Percentiles rank a stretch among this genome's conserved stretches.
These are phyloP conservation scores for Xyrauchen texanus DNA, from an alignment of 2,113 vertebrate species.

Conservation along the genomic window DNA sequence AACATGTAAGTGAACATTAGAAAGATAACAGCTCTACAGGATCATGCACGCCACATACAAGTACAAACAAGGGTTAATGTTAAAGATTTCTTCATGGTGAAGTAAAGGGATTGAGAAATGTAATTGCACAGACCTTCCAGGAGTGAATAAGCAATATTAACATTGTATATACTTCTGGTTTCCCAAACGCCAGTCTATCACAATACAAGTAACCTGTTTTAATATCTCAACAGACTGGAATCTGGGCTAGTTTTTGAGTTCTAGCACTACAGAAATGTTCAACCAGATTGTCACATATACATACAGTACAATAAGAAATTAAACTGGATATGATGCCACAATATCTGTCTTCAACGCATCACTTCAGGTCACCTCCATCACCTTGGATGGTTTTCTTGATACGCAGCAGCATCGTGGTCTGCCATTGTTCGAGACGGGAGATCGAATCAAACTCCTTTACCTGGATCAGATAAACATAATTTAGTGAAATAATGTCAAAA, in stretches of 20 bases:
- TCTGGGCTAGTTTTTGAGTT: conserved; percentile 14
- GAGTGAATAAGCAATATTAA: conserved; percentile 36
- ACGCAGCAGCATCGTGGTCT: conserved; percentile 96
- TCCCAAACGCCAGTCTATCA: conserved; percentile 27
- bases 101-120: conserved; percentile 41
- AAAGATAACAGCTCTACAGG: conserved; percentile 21
- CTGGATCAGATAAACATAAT: conserved; percentile 56
- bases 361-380: conserved; percentile 90
- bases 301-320: conserved; percentile 27
- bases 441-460: conserved; percentile 95
- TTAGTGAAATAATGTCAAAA: not conserved
- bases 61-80: conserved; percentile 10
- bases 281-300: conserved; percentile 48
- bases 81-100: conserved; percentile 16
- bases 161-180: conserved; percentile 9
- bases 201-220: not conserved
- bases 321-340: conserved; percentile 6
- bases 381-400: conserved; percentile 96
- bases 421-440: conserved; percentile 94
- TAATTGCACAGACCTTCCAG: conserved; percentile 20
- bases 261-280: conserved; percentile 35
- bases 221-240: conserved; percentile 28
- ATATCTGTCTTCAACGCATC: conserved; percentile 54
- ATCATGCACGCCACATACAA: conserved; percentile 48
- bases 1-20: conserved; percentile 31